These are phyloP conservation scores for Haliclona indistincta DNA, from an alignment of 37 sponge, comb jelly and placozoan genomes.

Conservation along the genomic window DNA sequence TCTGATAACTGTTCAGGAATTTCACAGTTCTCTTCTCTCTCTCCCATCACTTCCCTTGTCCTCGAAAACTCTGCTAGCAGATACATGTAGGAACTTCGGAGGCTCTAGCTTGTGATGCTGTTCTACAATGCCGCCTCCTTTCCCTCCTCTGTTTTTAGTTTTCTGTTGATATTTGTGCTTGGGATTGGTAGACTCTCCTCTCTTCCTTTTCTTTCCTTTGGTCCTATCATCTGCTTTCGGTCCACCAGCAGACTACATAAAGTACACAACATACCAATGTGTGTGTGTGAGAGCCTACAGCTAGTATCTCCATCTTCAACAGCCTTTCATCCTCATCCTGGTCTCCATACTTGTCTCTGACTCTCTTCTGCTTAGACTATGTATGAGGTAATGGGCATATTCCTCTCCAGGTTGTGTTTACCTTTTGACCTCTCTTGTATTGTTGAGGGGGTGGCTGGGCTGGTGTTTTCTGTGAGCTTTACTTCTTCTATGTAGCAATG, in stretches of 20 bases:
- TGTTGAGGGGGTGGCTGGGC: too few relatives aligned
- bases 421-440: conserved; percentile 83
- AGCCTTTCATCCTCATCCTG: conserved; percentile 92
- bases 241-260: conserved; percentile 63
- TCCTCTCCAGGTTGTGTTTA: too few relatives aligned
- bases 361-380: conserved; percentile 86
- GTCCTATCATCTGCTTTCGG: conserved; percentile 10
- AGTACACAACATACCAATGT: too few relatives aligned
- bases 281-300: too few relatives aligned
- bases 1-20: too few relatives aligned
- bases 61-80: too few relatives aligned
- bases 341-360: conserved; percentile 79
- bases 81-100: too few relatives aligned
- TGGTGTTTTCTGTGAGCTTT: too few relatives aligned
- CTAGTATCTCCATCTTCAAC: conserved; percentile 69
- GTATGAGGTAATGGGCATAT: background rate
- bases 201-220: conserved; percentile 42
- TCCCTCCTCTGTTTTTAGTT: background rate
- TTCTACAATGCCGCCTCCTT: background rate
- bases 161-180: conserved; percentile 67
- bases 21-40: too few relatives aligned
- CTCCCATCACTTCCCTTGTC: too few relatives aligned
- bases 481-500: too few relatives aligned
- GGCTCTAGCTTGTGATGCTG: background rate
- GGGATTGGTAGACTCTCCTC: conserved; percentile 62